Conservation (phyloP, 2,797 vertebrate species). For the Phataginus tetradactyla region DNA sequence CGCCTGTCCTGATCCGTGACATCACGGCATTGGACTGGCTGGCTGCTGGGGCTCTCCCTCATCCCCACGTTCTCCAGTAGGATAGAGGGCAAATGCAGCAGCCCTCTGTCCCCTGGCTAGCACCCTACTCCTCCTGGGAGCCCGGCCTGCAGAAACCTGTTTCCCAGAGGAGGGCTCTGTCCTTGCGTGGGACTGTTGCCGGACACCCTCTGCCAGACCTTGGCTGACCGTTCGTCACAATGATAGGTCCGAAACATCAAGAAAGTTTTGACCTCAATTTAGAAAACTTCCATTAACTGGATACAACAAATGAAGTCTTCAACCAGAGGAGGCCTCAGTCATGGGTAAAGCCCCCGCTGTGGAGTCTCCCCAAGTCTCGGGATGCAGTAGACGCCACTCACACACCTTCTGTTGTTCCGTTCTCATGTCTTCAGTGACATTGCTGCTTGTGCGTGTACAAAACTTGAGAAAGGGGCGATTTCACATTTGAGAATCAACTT, state of each 20-base stretch:
- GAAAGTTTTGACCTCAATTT: background rate
- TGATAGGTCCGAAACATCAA: background rate
- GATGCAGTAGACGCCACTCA: background rate
- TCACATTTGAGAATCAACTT: conserved; percentile 55
- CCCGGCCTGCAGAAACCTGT: background rate
- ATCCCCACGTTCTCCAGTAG: background rate
- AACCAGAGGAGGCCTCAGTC: background rate
- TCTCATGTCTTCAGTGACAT: background rate
- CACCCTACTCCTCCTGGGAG: background rate
- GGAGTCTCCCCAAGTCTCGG: background rate
- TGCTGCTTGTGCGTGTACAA: background rate
- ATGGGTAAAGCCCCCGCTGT: background rate
- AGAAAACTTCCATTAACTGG: background rate
- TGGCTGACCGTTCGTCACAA: background rate
- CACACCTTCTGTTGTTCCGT: conserved; percentile 16
- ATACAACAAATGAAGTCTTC: background rate
- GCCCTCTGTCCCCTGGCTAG: background rate
- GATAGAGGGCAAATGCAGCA: background rate
- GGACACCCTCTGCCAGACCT: background rate
- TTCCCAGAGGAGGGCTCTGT: background rate
- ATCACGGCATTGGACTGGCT: background rate
- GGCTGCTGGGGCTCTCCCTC: background rate
- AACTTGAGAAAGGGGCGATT: conserved; percentile 54
- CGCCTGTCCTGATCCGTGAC: background rate
- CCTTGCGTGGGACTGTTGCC: background rate